phyloP scores from a whole-genome alignment of 2,888 invertebrate genomes.

The Nephrotoma flavescens region DNA sequence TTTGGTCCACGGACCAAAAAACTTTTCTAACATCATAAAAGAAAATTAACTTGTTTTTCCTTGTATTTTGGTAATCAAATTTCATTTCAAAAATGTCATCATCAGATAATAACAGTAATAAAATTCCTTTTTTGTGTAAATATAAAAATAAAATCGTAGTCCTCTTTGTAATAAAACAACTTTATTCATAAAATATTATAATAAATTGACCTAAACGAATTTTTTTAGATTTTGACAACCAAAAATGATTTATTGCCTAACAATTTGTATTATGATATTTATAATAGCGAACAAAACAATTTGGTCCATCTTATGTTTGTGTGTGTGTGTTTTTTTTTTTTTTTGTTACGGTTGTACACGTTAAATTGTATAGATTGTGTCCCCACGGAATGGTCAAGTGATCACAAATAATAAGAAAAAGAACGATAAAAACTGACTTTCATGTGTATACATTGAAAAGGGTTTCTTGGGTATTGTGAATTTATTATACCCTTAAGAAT shows the following conservation, averaged over 20 bases:
- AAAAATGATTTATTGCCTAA: not conserved
- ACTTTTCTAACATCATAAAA: not conserved
- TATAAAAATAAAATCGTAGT: not conserved
- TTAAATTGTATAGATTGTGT: not conserved
- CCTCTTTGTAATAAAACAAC: not conserved
- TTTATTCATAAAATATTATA: not conserved
- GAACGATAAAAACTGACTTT: not conserved
- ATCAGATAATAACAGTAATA: not conserved
- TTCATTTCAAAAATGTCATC: not conserved
- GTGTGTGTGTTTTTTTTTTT: too few species aligned
- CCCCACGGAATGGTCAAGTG: not conserved
- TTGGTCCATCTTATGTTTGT: not conserved
- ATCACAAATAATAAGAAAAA: not conserved
- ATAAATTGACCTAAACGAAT: not conserved
- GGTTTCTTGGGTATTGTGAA: not conserved
- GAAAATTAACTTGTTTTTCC: not conserved
- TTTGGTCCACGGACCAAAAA: not conserved
- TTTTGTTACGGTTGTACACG: not conserved
- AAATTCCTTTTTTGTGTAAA: not conserved
- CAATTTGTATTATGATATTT: not conserved
- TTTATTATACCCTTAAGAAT: not conserved
- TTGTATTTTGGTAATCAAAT: not conserved
- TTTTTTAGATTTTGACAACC: not conserved
- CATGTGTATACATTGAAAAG: not conserved
- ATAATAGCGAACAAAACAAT: not conserved